These are phyloP conservation scores for Python bivittatus DNA, from an alignment of 2,113 vertebrate species.

Conservation along the genomic window DNA sequence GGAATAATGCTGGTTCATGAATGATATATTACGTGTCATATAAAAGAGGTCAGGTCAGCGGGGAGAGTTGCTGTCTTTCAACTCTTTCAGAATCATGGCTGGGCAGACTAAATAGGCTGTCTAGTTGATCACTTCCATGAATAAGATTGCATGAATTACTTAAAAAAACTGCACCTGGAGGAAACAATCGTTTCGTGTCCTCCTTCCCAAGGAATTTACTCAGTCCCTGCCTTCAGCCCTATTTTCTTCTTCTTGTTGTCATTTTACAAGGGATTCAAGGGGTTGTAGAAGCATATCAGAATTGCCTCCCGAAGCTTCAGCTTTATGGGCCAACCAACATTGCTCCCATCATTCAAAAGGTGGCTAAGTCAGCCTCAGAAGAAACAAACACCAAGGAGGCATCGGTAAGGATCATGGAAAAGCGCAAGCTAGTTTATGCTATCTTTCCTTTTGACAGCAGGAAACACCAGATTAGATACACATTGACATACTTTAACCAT, in stretches of 20 bases:
- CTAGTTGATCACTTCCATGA: constrained; percentile 6
- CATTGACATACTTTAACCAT: not conserved
- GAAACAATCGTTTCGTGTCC: not conserved
- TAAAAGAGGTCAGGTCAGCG: constrained; percentile 34
- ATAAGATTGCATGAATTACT: not conserved
- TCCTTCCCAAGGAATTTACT: not conserved
- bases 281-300: constrained; percentile 96
- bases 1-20: constrained; percentile 20
- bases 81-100: constrained; percentile 10
- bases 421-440: not conserved
- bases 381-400: constrained; percentile 95
- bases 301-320: constrained; percentile 94
- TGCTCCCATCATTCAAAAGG: constrained; percentile 97
- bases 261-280: constrained; percentile 88
- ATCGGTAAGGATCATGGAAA: constrained; percentile 77
- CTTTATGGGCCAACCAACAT: constrained; percentile 97
- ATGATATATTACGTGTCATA: constrained; percentile 29
- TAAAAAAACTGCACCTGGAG: not conserved
- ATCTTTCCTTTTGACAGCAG: not conserved
- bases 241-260: constrained; percentile 22
- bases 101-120: constrained; percentile 29
- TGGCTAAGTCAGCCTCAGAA: constrained; percentile 90
- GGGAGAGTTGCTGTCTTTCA: constrained; percentile 23
- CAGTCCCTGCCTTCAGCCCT: not conserved
- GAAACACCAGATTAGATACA: not conserved